Evolutionary conservation across 2,888 invertebrate genomes (phyloP).

Genomic region (Mesodorylaimus sp.): DNA sequence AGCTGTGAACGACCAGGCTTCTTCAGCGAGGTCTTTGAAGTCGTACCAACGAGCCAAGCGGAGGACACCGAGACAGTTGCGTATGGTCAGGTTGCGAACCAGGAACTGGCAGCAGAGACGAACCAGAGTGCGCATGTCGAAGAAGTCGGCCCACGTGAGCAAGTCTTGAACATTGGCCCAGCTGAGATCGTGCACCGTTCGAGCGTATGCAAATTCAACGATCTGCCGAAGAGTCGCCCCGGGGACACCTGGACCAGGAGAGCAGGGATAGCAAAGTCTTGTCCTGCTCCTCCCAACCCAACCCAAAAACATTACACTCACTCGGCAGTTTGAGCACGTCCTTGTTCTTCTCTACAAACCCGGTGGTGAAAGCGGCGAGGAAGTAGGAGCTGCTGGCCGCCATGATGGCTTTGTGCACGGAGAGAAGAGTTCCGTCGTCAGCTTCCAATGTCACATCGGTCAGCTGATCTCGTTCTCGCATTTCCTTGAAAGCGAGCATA

Average conservation of each 20-base stretch:
- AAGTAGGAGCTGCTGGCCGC: conserved; percentile 8
- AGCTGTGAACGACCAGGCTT: background rate
- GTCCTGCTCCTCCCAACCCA: too few relatives aligned
- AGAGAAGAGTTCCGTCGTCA: conserved; percentile 6
- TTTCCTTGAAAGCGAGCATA: too few relatives aligned
- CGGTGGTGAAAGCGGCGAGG: conserved; percentile 4
- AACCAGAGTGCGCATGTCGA: background rate
- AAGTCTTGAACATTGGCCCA: background rate
- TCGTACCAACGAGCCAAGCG: background rate
- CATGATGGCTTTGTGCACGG: conserved; percentile 8
- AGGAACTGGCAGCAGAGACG: conserved; percentile 1
- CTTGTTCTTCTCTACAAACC: background rate
- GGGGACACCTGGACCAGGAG: too few relatives aligned
- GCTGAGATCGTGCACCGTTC: background rate
- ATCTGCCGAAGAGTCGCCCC: too few relatives aligned
- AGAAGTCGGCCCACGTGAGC: background rate
- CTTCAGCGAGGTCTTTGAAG: background rate
- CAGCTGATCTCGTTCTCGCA: conserved; percentile 6
- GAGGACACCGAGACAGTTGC: background rate
- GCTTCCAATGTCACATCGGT: conserved; percentile 7
- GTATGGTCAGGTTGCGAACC: background rate
- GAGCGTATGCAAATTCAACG: background rate
- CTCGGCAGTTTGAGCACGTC: too few relatives aligned
- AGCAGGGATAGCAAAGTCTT: too few relatives aligned
- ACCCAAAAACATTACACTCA: too few relatives aligned